Conservation (phyloP, 2,113 vertebrate genomes). For the Herpetotheres cachinnans region DNA sequence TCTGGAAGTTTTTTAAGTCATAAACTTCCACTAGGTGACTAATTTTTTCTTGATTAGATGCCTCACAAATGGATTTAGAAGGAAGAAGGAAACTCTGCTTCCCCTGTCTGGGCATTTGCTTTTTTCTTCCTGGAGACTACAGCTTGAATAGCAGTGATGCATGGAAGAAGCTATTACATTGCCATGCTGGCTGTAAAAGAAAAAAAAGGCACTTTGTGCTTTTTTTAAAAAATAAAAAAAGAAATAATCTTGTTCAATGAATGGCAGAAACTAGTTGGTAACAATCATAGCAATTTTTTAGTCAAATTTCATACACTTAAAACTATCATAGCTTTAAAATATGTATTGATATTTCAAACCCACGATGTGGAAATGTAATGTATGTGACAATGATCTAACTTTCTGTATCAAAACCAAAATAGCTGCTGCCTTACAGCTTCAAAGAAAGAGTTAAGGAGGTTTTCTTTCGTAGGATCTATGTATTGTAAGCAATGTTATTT, state of each 20-base stretch:
- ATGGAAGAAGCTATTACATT: background rate
- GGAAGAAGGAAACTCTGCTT: background rate
- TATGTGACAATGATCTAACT: background rate
- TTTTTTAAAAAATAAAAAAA: background rate
- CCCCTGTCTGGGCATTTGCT: background rate
- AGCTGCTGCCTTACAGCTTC: fast-evolving
- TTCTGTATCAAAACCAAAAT: background rate
- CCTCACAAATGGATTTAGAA: background rate
- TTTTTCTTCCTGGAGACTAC: background rate
- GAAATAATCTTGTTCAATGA: background rate
- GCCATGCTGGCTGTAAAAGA: background rate
- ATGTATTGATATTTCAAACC: background rate
- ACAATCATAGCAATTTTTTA: background rate
- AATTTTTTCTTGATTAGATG: background rate
- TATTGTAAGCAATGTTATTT: background rate
- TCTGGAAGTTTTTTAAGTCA: background rate
- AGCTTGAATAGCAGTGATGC: background rate
- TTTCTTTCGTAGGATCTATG: fast-evolving
- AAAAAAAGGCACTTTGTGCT: background rate
- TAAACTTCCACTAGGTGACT: background rate
- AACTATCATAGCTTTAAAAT: background rate
- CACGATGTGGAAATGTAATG: background rate
- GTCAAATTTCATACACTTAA: background rate
- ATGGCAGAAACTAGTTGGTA: background rate
- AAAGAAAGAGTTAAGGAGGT: background rate